phyloP scores from a whole-genome alignment of 2,797 vertebrate genomes.

The Lateolabrax maculatus region DNA sequence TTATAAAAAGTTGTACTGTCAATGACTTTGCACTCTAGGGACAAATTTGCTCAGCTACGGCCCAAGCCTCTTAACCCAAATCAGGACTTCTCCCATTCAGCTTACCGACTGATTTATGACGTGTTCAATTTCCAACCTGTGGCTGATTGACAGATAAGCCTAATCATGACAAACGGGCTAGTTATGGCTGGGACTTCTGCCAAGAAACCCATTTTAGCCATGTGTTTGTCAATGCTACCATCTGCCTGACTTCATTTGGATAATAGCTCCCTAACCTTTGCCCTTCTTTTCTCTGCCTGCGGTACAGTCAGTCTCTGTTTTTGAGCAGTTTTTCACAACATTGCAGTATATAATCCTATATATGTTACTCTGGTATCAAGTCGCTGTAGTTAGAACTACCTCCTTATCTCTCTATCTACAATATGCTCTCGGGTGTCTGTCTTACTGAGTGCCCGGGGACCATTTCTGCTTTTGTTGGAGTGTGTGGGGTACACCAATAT shows the following conservation, averaged over 20 bases:
- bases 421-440: slow-evolving; percentile 50
- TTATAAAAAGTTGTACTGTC: slow-evolving; percentile 13
- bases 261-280: slow-evolving; percentile 58
- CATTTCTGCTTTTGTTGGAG: slow-evolving; percentile 25
- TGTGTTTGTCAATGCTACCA: slow-evolving; percentile 68
- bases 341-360: slow-evolving; percentile 39
- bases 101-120: slow-evolving; percentile 25
- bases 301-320: slow-evolving; percentile 11
- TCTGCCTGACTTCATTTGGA: slow-evolving; percentile 68
- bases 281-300: slow-evolving; percentile 36
- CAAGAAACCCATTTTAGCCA: slow-evolving; percentile 70
- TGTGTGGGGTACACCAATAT: slow-evolving; percentile 17
- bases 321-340: slow-evolving; percentile 55
- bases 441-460: slow-evolving; percentile 18
- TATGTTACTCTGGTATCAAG: slow-evolving; percentile 60
- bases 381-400: slow-evolving; percentile 40
- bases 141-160: slow-evolving; percentile 63
- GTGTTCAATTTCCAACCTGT: slow-evolving; percentile 46
- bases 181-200: slow-evolving; percentile 64
- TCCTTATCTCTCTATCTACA: slow-evolving; percentile 48
- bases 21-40: slow-evolving; percentile 16
- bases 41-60: background rate
- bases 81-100: slow-evolving; percentile 26
- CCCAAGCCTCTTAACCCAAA: slow-evolving; percentile 27
- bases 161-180: slow-evolving; percentile 57